Base-by-base conservation (phyloP, 2,797 vertebrate species). In the Scarus forsteni region DNA sequence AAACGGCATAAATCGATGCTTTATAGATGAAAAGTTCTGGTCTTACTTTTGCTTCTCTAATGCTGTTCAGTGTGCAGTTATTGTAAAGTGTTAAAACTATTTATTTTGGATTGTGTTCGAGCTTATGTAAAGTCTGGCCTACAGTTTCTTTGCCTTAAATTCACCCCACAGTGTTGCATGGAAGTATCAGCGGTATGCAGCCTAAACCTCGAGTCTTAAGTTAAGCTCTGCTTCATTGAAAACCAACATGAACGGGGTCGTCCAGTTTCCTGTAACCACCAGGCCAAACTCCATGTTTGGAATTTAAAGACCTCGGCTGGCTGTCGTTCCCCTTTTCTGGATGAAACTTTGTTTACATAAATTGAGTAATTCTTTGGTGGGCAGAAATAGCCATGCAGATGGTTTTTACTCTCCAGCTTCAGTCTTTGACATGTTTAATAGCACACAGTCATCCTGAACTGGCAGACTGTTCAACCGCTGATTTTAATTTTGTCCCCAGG, bases 301-400 rank as follows among this genome's bases (percentile, higher is more conserved):
- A 75, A 67, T 61, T 68, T 5, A n/a, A 73, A 72, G 51, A 27
- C 10, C 43, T 12, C 52, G 7, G 38, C 38, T 39, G 6, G 10
- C 19, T 50, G 34, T 45, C 10, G 1, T 39, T 56, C 46, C 35
- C 36, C 35, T 62, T 40, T 67, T 67, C 8, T 39, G 60, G 34
- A 39, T 65, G 10, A 40, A 39, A 10, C 35, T 43, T 35, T 8
- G 35, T 15, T 55, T 43, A 9, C 27, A 44, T n/a, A 11, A 62
- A 40, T 7, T 7, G 7, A 51, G 2, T 5, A n/a, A 53, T 54
- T 16, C 6, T 16, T 44, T n/a, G 8, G 27, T 46, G n/a, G 18
- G 39, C 27, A 60, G 7, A 58, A 66, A 46, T 6, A 50, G 34
- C 1, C 10, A 2, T 7, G 18, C 58, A 62, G 16, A 50, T 44